Evolutionary conservation across 2,113 vertebrate species (phyloP).

Genomic region (Podiceps cristatus): DNA sequence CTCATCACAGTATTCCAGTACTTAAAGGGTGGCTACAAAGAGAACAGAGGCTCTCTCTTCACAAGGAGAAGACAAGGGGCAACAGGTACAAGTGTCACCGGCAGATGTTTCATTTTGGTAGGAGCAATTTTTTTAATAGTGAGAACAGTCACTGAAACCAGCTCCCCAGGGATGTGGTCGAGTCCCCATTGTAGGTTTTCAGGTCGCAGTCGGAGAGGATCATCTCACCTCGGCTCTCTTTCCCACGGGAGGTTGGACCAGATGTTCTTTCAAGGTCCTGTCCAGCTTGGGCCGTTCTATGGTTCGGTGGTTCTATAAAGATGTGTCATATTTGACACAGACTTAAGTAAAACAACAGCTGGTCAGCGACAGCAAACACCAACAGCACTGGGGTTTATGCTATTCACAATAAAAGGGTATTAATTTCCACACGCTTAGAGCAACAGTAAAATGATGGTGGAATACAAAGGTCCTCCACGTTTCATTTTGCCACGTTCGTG

Average conservation of each 20-base stretch:
- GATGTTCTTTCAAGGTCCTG: not conserved
- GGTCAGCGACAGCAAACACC: not conserved
- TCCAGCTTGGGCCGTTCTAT: not conserved
- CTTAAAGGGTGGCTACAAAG: not conserved
- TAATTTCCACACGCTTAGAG: not conserved
- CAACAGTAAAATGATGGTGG: fast-evolving
- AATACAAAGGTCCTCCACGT: not conserved
- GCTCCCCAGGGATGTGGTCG: not conserved
- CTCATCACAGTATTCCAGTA: not conserved
- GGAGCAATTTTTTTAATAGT: not conserved
- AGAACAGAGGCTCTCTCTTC: not conserved
- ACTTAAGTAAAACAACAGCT: not conserved
- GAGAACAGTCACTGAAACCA: not conserved
- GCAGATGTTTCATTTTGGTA: not conserved
- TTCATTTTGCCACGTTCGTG: not conserved
- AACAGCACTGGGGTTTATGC: not conserved
- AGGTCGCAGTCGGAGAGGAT: not conserved
- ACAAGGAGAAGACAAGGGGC: not conserved
- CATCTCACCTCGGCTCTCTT: not conserved
- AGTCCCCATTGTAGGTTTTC: not conserved
- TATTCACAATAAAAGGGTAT: not conserved
- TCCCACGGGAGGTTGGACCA: fast-evolving
- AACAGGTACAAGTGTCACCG: not conserved
- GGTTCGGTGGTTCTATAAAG: not conserved
- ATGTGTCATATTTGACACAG: fast-evolving